Evolutionary conservation across 2,113 vertebrate genomes (phyloP).

Genomic region (Atherinomorus stipes): DNA sequence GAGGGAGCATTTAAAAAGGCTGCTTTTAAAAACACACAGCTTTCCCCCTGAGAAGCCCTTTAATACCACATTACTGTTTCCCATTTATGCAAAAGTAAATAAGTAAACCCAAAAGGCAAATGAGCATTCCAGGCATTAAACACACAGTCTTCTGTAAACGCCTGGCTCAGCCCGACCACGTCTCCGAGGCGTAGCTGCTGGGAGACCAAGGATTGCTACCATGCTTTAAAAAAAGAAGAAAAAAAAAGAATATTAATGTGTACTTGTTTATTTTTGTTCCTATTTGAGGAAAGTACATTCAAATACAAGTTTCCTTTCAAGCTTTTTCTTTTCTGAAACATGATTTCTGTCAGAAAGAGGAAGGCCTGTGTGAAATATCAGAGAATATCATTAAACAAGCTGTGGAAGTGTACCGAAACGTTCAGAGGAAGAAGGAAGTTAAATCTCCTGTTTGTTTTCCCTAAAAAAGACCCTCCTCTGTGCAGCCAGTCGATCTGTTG

Average conservation of each 20-base stretch:
- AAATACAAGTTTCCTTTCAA: constrained; percentile 31
- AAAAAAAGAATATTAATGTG: constrained; percentile 61
- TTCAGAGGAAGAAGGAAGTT: not conserved
- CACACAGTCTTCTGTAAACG: constrained; percentile 81
- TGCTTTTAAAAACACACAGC: constrained; percentile 73
- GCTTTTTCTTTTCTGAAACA: constrained; percentile 21
- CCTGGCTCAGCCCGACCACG: constrained; percentile 62
- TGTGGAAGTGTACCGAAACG: constrained; percentile 7
- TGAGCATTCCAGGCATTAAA: constrained; percentile 82
- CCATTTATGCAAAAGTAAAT: constrained; percentile 84
- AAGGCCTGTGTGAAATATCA: constrained; percentile 15
- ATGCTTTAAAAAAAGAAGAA: constrained; percentile 18
- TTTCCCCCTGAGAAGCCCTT: constrained; percentile 70
- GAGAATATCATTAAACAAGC: not conserved
- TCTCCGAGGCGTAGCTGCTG: constrained; percentile 64
- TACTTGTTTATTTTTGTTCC: constrained; percentile 58
- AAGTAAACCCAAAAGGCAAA: constrained; percentile 82
- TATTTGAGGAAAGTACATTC: constrained; percentile 41
- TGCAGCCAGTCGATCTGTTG: not conserved
- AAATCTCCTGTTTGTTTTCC: no score
- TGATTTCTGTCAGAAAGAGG: constrained; percentile 15
- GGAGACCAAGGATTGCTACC: constrained; percentile 30
- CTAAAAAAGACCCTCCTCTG: not conserved
- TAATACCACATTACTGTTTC: constrained; percentile 82
- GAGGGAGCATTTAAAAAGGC: constrained; percentile 67